phyloP scores from a whole-genome alignment of 2,888 invertebrate species.

The Sminthurides aquaticus region DNA sequence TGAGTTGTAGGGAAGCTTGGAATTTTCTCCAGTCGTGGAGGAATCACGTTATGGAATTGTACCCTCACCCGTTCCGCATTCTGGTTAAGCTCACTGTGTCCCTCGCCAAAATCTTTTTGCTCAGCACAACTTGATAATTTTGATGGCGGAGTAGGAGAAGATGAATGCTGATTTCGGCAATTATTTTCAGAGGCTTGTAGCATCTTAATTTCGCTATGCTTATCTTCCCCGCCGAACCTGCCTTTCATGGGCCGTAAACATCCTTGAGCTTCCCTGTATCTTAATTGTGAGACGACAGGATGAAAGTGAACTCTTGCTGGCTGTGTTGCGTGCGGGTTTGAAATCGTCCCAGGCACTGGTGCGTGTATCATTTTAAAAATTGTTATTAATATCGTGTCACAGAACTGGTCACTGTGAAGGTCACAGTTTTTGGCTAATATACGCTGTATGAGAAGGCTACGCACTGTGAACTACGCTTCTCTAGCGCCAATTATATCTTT shows the following conservation, averaged over 20 bases:
- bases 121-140: no score
- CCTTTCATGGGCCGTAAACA: constrained; percentile 38
- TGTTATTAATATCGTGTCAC: no score
- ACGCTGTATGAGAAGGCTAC: constrained; percentile 17
- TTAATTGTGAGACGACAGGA: constrained; percentile 70
- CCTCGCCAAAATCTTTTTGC: no score
- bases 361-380: no score
- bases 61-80: constrained; percentile 27
- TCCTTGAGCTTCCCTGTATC: constrained; percentile 57
- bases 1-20: not conserved
- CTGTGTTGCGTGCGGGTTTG: not conserved
- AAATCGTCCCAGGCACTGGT: no score
- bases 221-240: not conserved
- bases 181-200: not conserved
- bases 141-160: not conserved
- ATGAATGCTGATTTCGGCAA: not conserved
- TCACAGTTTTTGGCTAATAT: no score
- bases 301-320: constrained; percentile 60
- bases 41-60: constrained; percentile 30
- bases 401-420: no score
- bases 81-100: not conserved
- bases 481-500: no score
- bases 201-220: not conserved
- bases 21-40: not conserved
- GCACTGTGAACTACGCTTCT: constrained; percentile 14